Evolutionary conservation across 2,888 invertebrate genomes (phyloP).

Genomic region (Ptilodon capucinus): DNA sequence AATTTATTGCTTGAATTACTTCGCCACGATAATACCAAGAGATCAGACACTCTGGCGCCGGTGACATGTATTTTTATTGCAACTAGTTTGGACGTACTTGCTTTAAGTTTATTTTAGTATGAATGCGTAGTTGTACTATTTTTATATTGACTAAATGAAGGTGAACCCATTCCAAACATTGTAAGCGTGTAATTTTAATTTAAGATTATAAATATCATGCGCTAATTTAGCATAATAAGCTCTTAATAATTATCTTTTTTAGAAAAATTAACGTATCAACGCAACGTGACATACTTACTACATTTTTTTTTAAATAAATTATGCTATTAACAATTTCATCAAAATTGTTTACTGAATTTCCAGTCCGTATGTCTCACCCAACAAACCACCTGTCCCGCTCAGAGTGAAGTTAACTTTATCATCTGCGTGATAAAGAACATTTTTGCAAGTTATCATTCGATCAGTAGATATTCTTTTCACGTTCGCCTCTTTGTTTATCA

Average conservation of each 20-base stretch:
- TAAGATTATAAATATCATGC: too few species aligned
- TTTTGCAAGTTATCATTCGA: background rate
- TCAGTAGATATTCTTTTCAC: conserved; percentile 2
- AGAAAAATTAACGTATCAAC: too few species aligned
- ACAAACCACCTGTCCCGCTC: background rate
- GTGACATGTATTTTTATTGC: background rate
- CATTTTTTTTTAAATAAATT: too few species aligned
- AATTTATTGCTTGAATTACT: conserved; percentile 20
- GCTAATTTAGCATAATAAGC: too few species aligned
- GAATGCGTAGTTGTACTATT: too few species aligned
- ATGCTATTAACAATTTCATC: background rate
- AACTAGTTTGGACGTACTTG: too few species aligned
- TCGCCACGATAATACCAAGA: conserved; percentile 7
- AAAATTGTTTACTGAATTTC: background rate
- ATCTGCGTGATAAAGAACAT: background rate
- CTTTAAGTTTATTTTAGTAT: too few species aligned
- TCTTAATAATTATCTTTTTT: too few species aligned
- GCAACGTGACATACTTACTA: too few species aligned
- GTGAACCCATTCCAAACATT: too few species aligned
- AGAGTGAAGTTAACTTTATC: background rate
- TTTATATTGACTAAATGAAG: too few species aligned
- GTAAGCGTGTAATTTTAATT: too few species aligned
- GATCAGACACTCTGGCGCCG: background rate
- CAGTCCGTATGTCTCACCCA: background rate
- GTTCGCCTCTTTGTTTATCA: background rate